Evolutionary conservation across 2,888 invertebrate genomes (phyloP).

Genomic region (Hirtodrosophila histrioides): DNA sequence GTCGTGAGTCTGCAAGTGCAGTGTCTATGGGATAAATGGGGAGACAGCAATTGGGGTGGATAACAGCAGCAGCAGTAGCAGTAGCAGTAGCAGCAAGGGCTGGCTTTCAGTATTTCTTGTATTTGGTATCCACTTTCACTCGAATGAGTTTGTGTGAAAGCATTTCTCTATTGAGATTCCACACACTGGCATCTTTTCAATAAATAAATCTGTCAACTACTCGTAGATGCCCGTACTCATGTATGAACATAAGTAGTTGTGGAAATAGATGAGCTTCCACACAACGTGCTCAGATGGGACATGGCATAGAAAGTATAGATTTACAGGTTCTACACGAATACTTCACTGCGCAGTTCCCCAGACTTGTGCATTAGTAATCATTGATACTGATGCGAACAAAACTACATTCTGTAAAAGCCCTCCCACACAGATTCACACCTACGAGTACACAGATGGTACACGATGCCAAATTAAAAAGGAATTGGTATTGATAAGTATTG

Average conservation of each 20-base stretch:
- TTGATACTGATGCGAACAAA: constrained; percentile 40
- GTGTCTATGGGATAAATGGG: constrained; percentile 1
- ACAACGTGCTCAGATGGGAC: neutral
- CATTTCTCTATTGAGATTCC: constrained; percentile 29
- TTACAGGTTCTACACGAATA: neutral
- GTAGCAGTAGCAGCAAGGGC: neutral
- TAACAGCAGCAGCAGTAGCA: no score
- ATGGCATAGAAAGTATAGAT: neutral
- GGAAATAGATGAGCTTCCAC: no score
- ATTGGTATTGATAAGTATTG: no score
- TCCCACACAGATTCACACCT: neutral
- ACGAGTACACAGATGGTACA: no score
- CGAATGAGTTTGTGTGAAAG: constrained; percentile 18
- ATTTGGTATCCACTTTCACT: constrained; percentile 34
- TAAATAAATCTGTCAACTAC: constrained; percentile 27
- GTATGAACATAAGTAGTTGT: no score
- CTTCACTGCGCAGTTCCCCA: constrained; percentile 6
- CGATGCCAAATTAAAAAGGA: no score
- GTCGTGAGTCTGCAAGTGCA: constrained; percentile 46
- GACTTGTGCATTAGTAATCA: constrained; percentile 28
- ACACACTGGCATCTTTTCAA: constrained; percentile 24
- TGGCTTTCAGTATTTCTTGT: constrained; percentile 19
- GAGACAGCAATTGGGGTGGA: no score
- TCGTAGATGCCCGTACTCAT: no score
- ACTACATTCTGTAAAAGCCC: constrained; percentile 1